A percentile compares a stretch with the other conserved stretches of the same genome.
Conservation (phyloP, 2,888 invertebrate species). For the Eledone cirrhosa region DNA sequence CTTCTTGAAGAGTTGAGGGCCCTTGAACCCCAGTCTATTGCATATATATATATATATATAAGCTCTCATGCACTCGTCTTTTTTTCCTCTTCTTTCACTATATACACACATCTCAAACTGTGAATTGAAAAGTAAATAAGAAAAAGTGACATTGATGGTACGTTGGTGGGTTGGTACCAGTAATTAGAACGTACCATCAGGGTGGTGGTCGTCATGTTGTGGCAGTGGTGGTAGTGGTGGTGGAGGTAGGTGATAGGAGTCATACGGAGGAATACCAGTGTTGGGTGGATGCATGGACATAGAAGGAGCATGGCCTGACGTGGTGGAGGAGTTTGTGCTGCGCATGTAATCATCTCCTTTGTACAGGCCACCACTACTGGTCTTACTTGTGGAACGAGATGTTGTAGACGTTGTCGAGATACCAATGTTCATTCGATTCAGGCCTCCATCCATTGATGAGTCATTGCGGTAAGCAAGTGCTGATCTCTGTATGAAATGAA, state of each 20-base stretch:
- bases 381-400: constrained; percentile 89
- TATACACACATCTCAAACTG: no score
- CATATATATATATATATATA: no score
- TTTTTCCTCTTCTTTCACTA: no score
- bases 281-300: constrained; percentile 43
- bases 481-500: constrained; percentile 72
- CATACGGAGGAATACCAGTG: constrained; percentile 53
- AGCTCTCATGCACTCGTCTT: no score
- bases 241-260: constrained; percentile 42
- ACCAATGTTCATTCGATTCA: constrained; percentile 74
- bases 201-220: constrained; percentile 42
- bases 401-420: constrained; percentile 96
- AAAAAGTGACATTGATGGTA: no score
- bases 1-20: no score
- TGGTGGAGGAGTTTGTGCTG: constrained; percentile 60
- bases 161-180: no score
- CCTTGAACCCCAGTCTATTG: no score
- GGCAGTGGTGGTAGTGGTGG: constrained; percentile 33
- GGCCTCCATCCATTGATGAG: constrained; percentile 63
- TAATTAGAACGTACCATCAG: constrained; percentile 39
- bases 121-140: no score
- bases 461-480: constrained; percentile 81
- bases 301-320: constrained; percentile 56
- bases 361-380: constrained; percentile 87
- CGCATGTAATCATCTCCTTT: constrained; percentile 68